Evolutionary conservation across 2,888 invertebrate species (phyloP).

Genomic region (Hypsopygia costalis): DNA sequence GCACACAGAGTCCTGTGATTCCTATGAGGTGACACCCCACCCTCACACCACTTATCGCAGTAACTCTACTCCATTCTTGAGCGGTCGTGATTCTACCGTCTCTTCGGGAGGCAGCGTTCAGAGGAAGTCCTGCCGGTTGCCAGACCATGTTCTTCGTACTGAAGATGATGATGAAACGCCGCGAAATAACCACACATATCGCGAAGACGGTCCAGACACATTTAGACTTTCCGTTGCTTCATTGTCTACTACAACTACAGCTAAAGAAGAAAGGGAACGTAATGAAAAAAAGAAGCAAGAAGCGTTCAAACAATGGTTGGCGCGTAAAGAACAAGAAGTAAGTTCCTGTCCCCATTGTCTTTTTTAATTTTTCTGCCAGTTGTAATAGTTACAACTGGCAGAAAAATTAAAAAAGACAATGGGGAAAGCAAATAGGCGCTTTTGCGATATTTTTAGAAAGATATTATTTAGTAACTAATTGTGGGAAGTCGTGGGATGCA

Average conservation of each 20-base stretch:
- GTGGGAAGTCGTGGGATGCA: too few species aligned
- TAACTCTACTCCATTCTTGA: conserved; percentile 65
- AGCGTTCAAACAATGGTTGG: conserved; percentile 65
- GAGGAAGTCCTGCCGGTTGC: conserved; percentile 60
- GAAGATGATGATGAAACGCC: conserved; percentile 47
- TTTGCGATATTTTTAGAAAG: too few species aligned
- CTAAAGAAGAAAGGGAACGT: conserved; percentile 66
- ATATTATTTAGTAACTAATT: too few species aligned
- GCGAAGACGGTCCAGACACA: conserved; percentile 64
- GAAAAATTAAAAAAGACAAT: too few species aligned
- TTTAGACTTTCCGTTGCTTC: conserved; percentile 69
- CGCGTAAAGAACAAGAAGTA: conserved; percentile 69
- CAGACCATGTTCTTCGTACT: conserved; percentile 19
- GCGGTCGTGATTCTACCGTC: conserved; percentile 51
- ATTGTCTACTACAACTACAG: conserved; percentile 62
- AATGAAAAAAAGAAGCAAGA: conserved; percentile 61
- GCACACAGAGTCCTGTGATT: conserved; percentile 46
- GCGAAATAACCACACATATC: conserved; percentile 51
- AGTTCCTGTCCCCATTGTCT: too few species aligned
- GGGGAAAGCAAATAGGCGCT: too few species aligned
- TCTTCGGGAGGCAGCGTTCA: conserved; percentile 56
- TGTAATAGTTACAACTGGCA: too few species aligned
- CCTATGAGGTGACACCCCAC: conserved; percentile 66
- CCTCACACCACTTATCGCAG: conserved; percentile 66
- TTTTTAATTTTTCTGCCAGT: too few species aligned